phyloP scores from a whole-genome alignment of 2,113 vertebrate species.

The Myrmecophaga tridactyla region DNA sequence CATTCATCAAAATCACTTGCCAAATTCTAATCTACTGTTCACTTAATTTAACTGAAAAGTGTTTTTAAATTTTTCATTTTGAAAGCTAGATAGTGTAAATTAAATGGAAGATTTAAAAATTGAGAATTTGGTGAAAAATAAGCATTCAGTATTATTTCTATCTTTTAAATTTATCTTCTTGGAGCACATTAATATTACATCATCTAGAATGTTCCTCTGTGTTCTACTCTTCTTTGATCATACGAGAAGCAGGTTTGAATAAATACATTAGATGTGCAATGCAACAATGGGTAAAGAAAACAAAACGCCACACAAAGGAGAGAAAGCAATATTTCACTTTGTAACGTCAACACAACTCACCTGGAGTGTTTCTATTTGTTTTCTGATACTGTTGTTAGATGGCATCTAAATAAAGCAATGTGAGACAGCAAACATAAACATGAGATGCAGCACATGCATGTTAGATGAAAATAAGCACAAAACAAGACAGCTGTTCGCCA shows the following conservation, averaged over 20 bases:
- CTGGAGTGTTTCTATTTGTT: slow-evolving; percentile 99
- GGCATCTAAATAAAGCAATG: slow-evolving; percentile 99
- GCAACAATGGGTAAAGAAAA: slow-evolving; percentile 62
- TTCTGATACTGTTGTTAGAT: slow-evolving; percentile 99
- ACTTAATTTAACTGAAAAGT: not conserved
- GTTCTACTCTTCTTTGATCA: slow-evolving; percentile 19
- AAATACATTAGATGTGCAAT: slow-evolving; percentile 75
- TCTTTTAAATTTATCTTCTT: slow-evolving; percentile 48
- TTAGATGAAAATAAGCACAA: slow-evolving; percentile 91
- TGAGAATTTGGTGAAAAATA: not conserved
- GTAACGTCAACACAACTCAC: slow-evolving; percentile 89
- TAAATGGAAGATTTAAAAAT: not conserved
- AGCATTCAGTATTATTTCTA: not conserved
- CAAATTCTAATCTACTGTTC: not conserved
- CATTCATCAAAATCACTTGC: slow-evolving; percentile 7
- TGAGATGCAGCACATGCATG: slow-evolving; percentile 91
- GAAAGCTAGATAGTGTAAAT: not conserved
- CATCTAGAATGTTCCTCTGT: slow-evolving; percentile 12
- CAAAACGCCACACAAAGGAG: slow-evolving; percentile 61
- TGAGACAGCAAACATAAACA: slow-evolving; percentile 93
- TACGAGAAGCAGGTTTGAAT: slow-evolving; percentile 11
- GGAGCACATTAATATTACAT: slow-evolving; percentile 39
- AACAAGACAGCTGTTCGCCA: slow-evolving; percentile 82
- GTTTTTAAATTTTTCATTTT: not conserved
- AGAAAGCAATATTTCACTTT: slow-evolving; percentile 80